Evolutionary conservation across 2,888 invertebrate genomes (phyloP).

Genomic region (Drosophila gaucha): DNA sequence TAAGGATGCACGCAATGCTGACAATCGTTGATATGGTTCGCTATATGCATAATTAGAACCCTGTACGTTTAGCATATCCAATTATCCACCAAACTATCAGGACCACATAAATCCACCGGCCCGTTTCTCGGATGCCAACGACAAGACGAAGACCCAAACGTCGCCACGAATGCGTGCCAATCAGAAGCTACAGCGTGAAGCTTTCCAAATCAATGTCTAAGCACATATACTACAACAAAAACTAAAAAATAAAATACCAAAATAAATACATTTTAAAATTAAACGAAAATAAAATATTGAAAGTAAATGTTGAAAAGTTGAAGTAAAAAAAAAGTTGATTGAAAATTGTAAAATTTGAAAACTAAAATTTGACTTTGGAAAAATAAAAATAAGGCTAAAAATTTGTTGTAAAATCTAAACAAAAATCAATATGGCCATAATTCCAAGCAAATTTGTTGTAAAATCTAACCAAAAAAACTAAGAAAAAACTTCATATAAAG

Average conservation of each 20-base stretch:
- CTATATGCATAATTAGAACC: constrained; percentile 75
- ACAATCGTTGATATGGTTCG: constrained; percentile 33
- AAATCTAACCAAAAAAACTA: constrained; percentile 42
- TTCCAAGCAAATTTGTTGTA: constrained; percentile 45
- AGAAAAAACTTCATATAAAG: background rate
- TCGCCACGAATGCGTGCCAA: constrained; percentile 85
- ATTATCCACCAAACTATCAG: constrained; percentile 91
- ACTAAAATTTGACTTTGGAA: constrained; percentile 39
- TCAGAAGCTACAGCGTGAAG: constrained; percentile 87
- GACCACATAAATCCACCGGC: constrained; percentile 94
- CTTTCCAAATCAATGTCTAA: constrained; percentile 92
- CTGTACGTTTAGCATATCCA: constrained; percentile 88
- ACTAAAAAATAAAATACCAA: no score
- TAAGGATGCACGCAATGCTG: constrained; percentile 76
- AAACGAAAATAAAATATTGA: constrained; percentile 25
- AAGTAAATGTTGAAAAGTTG: constrained; percentile 38
- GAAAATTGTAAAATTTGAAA: constrained; percentile 48
- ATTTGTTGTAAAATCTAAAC: constrained; percentile 57
- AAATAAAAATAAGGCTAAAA: background rate
- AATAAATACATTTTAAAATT: constrained; percentile 24
- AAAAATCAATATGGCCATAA: constrained; percentile 16
- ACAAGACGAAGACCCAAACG: constrained; percentile 84
- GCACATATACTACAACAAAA: constrained; percentile 22
- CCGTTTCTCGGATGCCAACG: constrained; percentile 90
- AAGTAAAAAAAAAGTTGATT: constrained; percentile 32